Evolutionary conservation across 1,140 invertebrate genomes (phyloP), one percentile per base, ranked within the genome.

Genomic region (Whitmania pigra): DNA sequence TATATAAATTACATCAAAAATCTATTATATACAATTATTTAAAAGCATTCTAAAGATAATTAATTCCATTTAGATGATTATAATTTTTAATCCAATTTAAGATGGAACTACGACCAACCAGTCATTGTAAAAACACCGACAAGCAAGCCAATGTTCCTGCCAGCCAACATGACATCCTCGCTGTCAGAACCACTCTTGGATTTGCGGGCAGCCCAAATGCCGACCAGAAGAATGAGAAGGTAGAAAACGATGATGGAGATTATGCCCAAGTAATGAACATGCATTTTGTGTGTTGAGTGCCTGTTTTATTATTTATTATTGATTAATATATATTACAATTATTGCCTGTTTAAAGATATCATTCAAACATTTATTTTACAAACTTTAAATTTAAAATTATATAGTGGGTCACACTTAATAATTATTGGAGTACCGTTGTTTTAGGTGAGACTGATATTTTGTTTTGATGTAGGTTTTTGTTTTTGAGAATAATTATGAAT

Each of bases 111-210:
- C 43, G 13, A 49, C 43, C 15, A 82, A 92, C 91, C 90, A 81
- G 94, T 97, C 94, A 97, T 98, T 20, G 94, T 97, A 77, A 97
- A 97, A 74, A 96, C 94, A 25, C 94, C 94, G 57, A 97, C 94
- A 77, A 97, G 91, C 4, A 95, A 40, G 6, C 94, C 94, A 77
- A 97, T 97, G 78, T 92, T 94, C 67, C 94, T 85, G 0, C 94
- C 94, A 0, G 94, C 94, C 76, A 97, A 82, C 93, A 97, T 97
- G 20, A 98, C 67, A 27, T 74, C 67, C 36, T 73, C 73, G 25
- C 25, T 72, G n/a, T 72, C 60, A 22, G 53, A 36, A 27, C 89
- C 7, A 88, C 88, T 29, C 31, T 74, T 74, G 27, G 54, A 57
- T 63, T 76, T 79, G 53, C 78, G 40, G 40, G 76, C 77, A 22